Base-by-base conservation (phyloP, 2,888 invertebrate genomes). In the Hyposoter dolosus region DNA sequence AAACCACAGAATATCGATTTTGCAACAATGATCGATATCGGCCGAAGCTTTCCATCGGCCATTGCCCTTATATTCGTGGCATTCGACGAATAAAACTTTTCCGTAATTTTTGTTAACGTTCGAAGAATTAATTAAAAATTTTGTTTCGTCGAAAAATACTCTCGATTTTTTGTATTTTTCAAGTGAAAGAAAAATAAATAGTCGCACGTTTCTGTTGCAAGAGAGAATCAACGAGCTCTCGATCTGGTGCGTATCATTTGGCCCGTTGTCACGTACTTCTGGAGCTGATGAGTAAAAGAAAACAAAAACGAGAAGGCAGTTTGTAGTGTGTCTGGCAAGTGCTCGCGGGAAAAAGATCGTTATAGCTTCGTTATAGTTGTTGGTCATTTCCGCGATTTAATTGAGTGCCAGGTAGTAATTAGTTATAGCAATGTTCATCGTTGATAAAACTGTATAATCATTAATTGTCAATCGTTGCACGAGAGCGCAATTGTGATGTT, bases 1-100 rank as follows among this genome's bases (percentile, higher is more conserved):
- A 66, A 66, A 81, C 80, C 80, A 50, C 80, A 81, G 65, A 75
- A 75, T 79, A 69, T 81, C 66, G 74, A 23, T 81, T 81, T 81
- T 75, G 81, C 66, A 79, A 71, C 71, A 63, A 63, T 63, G 32
- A 56, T 47, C 32, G 40, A 45, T 7, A 40, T 40, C 9, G 63
- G 32, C 43, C 65, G 19, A 47, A 19, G 45, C 19, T 65, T 65
- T 76, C 19, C 10, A 76, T 47, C 69, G 45, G 23, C 15, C 15
- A 35, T 15, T 43, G 47, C 17, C 28, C 23, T 28, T n/a, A n/a
- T n/a, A n/a, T n/a, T 69, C 47, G 69, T 3, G 1, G 19, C 3
- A 19, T n/a, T n/a, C 12, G n/a, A 10, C 9, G 0, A 12, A 0
- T 66, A 5, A 17, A 35, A n/a, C 3, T 9, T 19, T 35, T 66